Evolutionary conservation across 2,113 vertebrate genomes (phyloP).

Genomic region (Mastomys natalensis): DNA sequence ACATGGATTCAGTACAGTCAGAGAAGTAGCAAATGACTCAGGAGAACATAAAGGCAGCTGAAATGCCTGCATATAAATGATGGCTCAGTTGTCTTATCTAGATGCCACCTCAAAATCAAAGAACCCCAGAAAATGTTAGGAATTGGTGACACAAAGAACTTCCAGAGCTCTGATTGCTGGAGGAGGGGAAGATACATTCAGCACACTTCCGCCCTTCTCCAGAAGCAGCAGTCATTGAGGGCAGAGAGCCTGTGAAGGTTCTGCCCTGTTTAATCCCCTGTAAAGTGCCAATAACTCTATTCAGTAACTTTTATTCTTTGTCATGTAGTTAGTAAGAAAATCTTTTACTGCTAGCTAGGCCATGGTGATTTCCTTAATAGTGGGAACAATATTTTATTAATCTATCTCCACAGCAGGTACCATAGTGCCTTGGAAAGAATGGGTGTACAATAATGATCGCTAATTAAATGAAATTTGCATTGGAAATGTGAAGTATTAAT

Average conservation of each 20-base stretch:
- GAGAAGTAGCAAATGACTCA: background rate
- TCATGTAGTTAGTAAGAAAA: background rate
- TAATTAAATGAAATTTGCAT: constrained; percentile 16
- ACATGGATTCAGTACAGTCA: background rate
- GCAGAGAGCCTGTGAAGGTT: background rate
- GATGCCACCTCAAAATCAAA: background rate
- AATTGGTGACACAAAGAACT: background rate
- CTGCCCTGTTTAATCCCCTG: background rate
- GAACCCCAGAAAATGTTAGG: background rate
- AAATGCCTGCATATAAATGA: background rate
- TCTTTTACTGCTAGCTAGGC: background rate
- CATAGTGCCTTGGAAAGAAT: constrained; percentile 14
- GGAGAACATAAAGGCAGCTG: background rate
- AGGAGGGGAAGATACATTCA: background rate
- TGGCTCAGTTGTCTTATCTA: background rate
- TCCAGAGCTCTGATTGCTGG: background rate
- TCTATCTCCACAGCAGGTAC: background rate
- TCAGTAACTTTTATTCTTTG: constrained; percentile 20
- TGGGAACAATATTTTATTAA: background rate
- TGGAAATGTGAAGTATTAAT: constrained; percentile 47
- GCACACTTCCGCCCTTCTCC: background rate
- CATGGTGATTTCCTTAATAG: constrained; percentile 8
- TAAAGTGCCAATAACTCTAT: background rate
- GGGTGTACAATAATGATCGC: background rate
- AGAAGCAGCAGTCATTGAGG: background rate